Evolutionary conservation across 92 coral and sea anemone species (phyloP).

Genomic region (Bergia sp.): DNA sequence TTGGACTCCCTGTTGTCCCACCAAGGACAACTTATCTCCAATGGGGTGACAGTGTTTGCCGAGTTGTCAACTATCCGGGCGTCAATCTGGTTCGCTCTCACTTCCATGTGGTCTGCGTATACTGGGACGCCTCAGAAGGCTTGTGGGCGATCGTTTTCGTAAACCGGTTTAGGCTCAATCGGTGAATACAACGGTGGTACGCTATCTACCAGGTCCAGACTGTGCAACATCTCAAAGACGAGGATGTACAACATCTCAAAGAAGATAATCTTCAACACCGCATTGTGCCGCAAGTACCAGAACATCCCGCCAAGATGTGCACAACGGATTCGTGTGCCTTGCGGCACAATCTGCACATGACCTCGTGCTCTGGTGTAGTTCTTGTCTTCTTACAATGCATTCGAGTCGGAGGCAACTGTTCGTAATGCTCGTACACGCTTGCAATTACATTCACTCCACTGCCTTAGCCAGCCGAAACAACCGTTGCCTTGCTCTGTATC

Average conservation of each 20-base stretch:
- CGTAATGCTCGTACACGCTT: too few species aligned
- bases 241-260: too few species aligned
- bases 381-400: background rate
- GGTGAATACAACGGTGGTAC: background rate
- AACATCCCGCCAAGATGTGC: background rate
- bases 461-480: background rate
- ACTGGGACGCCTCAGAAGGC: background rate
- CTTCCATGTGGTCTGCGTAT: too few species aligned
- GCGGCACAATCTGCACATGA: background rate
- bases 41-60: too few species aligned
- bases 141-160: background rate
- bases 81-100: too few species aligned
- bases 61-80: too few species aligned
- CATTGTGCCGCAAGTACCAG: background rate
- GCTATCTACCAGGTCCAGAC: background rate
- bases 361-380: background rate
- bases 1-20: too few species aligned
- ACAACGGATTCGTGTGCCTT: background rate
- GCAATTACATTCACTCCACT: background rate
- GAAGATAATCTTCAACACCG: background rate
- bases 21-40: too few species aligned
- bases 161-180: background rate
- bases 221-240: too few species aligned
- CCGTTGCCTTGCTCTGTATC: conserved; percentile 4
- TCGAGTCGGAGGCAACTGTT: too few species aligned